Evolutionary conservation across 35 echinoderm and acorn worm genomes (phyloP).

Genomic region (Antedon bifida): DNA sequence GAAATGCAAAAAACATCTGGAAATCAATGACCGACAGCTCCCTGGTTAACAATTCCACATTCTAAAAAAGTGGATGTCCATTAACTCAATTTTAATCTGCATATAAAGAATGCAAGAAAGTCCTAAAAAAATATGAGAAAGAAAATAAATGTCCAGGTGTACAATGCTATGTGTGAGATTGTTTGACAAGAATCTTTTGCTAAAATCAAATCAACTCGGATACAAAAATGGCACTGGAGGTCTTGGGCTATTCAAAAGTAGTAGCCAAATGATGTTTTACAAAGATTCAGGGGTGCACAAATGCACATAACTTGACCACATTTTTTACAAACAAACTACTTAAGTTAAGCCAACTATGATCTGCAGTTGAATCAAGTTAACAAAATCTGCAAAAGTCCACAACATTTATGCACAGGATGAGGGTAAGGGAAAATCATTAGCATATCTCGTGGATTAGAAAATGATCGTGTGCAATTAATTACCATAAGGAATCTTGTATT

Average conservation of each 20-base stretch:
- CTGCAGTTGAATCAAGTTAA: neutral
- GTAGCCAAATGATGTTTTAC: slow-evolving; percentile 15
- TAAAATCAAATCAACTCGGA: neutral
- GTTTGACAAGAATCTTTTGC: neutral
- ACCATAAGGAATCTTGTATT: too few relatives aligned
- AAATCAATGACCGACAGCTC: neutral
- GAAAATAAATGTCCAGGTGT: neutral
- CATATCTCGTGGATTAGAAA: too few relatives aligned
- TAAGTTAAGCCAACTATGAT: neutral
- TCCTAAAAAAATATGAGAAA: neutral
- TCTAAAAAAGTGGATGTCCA: neutral
- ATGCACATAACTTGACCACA: slow-evolving; percentile 9
- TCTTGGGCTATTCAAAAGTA: slow-evolving; percentile 4
- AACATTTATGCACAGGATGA: slow-evolving; percentile 22
- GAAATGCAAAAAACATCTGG: neutral
- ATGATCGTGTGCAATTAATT: too few relatives aligned
- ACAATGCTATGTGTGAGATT: neutral
- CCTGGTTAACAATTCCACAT: neutral
- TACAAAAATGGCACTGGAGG: neutral
- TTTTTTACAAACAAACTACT: neutral
- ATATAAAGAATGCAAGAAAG: neutral
- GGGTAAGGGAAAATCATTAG: too few relatives aligned
- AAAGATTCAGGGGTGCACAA: slow-evolving; percentile 23
- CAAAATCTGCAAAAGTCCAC: slow-evolving; percentile 3
- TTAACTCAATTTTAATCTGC: neutral